A percentile compares a stretch with the other conserved stretches of the same genome.
These are phyloP conservation scores for Brevimyrus niger DNA, from an alignment of 2,113 vertebrate genomes.

Conservation along the genomic window DNA sequence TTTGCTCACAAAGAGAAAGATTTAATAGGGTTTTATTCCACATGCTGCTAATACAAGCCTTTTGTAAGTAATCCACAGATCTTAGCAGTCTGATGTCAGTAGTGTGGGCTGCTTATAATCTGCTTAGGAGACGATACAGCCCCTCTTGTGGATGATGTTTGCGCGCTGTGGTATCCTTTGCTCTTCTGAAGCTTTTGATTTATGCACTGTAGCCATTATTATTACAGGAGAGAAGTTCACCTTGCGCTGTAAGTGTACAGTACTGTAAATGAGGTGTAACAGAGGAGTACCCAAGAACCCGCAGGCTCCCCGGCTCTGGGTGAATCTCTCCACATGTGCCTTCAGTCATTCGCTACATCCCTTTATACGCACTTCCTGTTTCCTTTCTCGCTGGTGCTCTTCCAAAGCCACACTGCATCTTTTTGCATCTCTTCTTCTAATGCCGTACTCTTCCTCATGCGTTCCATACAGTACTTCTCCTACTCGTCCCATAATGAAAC, in stretches of 20 bases:
- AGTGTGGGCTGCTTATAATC: background rate
- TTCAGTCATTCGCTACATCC: background rate
- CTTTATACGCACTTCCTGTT: background rate
- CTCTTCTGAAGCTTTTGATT: background rate
- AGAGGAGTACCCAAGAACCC: background rate
- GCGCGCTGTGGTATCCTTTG: background rate
- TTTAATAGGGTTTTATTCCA: background rate
- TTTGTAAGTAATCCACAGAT: background rate
- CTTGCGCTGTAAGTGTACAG: background rate
- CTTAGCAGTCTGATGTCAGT: background rate
- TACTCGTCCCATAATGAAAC: background rate
- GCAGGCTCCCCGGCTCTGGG: background rate
- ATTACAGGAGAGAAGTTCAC: background rate
- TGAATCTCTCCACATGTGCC: background rate
- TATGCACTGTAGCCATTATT: background rate
- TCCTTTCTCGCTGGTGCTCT: background rate
- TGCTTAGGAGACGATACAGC: background rate
- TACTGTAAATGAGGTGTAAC: background rate
- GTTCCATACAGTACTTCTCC: background rate
- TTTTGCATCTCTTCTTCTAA: background rate
- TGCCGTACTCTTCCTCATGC: background rate
- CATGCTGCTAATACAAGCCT: background rate
- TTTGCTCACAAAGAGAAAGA: background rate
- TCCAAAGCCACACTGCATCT: background rate
- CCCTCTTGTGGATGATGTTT: background rate